Evolutionary conservation across 2,888 invertebrate genomes (phyloP), one percentile per base, ranked within the genome.

Genomic region (Pherbina coryleti): DNA sequence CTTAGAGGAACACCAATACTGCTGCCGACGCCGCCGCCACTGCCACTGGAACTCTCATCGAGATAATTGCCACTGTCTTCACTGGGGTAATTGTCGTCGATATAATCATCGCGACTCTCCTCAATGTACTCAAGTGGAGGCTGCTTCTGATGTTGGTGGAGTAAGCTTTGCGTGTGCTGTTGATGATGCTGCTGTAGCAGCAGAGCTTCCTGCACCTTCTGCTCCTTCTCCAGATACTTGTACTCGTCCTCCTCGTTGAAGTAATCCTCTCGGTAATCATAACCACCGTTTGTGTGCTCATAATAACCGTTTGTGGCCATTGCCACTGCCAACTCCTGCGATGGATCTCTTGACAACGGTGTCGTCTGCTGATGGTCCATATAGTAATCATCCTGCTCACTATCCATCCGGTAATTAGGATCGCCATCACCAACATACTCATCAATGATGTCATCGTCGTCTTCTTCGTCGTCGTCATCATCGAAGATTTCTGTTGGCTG

Each of bases 191-290:
- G 84, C 66, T 79, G 79, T 28, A 79, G 73, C 22, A 78, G 66
- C 57, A 80, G 76, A 11, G 81, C 78, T 28, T 81, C 79, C 0
- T 71, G 73, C 31, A 81, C 81, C 37, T 84, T 82, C 55, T 85
- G 83, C 76, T 89, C 89, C 66, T 88, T 88, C 77, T 89, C 89
- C 28, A 89, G 84, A 80, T 89, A 90, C 75, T 89, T 89, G 76
- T 87, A 88, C 82, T 90, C 90, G 81, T 90, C 90, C 81, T 90
- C 90, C 81, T 90, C 90, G 78, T 89, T 89, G 79, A 90, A 90
- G 81, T 86, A 90, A 84, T 90, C 90, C 79, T 89, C 87, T 55
- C 86, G 88, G 86, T 89, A 89, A 83, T 89, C 86, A 85, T 90
- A 90, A 82, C 86, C 84, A 81, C 84, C 83, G 78, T 80, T 84